phyloP scores from a whole-genome alignment of 2,888 invertebrate genomes.

The Diplolepis rosae region DNA sequence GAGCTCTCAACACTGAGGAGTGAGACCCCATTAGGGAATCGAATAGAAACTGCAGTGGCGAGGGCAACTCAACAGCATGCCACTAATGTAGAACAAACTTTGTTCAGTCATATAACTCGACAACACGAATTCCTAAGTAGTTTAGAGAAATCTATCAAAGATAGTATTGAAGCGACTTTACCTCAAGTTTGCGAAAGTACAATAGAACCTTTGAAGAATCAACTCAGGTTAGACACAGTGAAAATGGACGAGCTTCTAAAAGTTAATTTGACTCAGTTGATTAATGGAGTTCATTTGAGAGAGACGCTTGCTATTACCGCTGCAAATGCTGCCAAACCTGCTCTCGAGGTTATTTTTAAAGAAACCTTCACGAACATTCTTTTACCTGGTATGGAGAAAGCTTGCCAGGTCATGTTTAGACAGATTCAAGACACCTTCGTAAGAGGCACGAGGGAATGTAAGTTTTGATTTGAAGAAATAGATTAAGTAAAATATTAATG shows the following conservation, averaged over 20 bases:
- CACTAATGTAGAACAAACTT: slow-evolving; percentile 61
- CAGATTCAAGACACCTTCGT: slow-evolving; percentile 93
- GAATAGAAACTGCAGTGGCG: slow-evolving; percentile 62
- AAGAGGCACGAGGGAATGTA: slow-evolving; percentile 93
- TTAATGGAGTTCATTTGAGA: slow-evolving; percentile 81
- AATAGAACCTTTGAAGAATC: slow-evolving; percentile 83
- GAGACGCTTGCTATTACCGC: slow-evolving; percentile 84
- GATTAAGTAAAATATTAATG: background rate
- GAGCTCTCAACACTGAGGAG: slow-evolving; percentile 64
- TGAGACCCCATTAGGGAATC: slow-evolving; percentile 60
- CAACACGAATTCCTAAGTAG: slow-evolving; percentile 64
- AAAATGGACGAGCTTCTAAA: slow-evolving; percentile 83
- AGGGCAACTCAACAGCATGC: slow-evolving; percentile 64
- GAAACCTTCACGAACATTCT: slow-evolving; percentile 85
- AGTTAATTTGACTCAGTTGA: slow-evolving; percentile 87
- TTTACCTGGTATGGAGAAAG: slow-evolving; percentile 90
- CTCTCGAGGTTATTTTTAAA: slow-evolving; percentile 85
- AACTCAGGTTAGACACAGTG: slow-evolving; percentile 76
- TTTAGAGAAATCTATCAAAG: slow-evolving; percentile 72
- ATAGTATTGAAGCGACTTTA: slow-evolving; percentile 74
- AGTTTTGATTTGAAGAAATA: slow-evolving; percentile 64
- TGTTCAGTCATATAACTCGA: slow-evolving; percentile 60
- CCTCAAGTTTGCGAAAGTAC: slow-evolving; percentile 79
- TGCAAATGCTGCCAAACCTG: slow-evolving; percentile 81
- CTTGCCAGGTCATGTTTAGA: slow-evolving; percentile 89